Evolutionary conservation across 2,888 invertebrate species (phyloP).

Genomic region (Drosophila prostipennis): DNA sequence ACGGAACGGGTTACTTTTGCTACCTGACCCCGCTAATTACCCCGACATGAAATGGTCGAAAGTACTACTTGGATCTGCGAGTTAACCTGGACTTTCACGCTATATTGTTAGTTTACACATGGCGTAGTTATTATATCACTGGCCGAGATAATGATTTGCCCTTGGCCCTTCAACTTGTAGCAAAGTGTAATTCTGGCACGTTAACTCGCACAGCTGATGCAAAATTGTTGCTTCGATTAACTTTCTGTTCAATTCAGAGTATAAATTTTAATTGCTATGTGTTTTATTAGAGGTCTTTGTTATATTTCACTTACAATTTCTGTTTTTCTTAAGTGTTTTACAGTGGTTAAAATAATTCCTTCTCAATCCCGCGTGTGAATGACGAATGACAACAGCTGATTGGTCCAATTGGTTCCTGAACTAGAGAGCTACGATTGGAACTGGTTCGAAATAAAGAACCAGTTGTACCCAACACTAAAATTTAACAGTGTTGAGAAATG

Average conservation of each 20-base stretch:
- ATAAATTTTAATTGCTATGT: too few species aligned
- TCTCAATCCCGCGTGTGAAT: conserved; percentile 18
- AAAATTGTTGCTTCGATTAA: conserved; percentile 8
- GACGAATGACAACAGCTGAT: conserved; percentile 11
- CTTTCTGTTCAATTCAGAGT: too few species aligned
- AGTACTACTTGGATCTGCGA: too few species aligned
- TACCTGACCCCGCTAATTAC: conserved; percentile 16
- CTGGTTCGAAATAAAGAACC: not conserved
- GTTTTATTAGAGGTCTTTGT: not conserved
- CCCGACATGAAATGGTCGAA: not conserved
- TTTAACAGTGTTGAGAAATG: not conserved
- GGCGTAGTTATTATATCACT: conserved; percentile 6
- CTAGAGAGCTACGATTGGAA: not conserved
- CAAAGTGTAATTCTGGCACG: conserved; percentile 24
- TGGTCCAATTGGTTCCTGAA: conserved; percentile 1
- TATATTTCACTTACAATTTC: conserved; percentile 12
- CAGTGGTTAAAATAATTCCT: not conserved
- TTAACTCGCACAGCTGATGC: conserved; percentile 26
- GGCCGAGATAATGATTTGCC: not conserved
- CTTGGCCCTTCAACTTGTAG: conserved; percentile 1
- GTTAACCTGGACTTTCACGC: not conserved
- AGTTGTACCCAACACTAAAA: not conserved
- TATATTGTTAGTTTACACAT: not conserved
- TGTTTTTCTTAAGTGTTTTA: too few species aligned
- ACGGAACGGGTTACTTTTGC: conserved; percentile 28